Conservation (phyloP, 2,797 vertebrate species). For the Gymnothorax javanicus region DNA sequence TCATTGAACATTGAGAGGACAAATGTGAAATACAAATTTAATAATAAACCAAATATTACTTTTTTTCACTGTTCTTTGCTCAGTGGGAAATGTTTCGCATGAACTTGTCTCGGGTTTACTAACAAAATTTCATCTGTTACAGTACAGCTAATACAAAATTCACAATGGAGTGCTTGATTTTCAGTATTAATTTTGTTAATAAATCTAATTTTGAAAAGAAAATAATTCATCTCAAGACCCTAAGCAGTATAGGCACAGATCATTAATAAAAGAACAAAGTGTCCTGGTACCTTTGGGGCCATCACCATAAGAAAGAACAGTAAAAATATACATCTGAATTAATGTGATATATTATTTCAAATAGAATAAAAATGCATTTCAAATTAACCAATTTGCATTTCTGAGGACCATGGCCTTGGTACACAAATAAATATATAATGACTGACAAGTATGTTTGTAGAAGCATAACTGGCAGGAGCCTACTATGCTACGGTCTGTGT, state of each 20-base stretch:
- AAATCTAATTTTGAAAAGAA: constrained; percentile 60
- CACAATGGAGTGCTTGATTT: constrained; percentile 55
- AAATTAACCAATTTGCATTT: constrained; percentile 75
- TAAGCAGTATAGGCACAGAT: constrained; percentile 66
- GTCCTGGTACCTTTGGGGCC: constrained; percentile 68
- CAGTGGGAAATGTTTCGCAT: not conserved
- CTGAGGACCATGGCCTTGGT: constrained; percentile 58
- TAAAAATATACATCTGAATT: constrained; percentile 63
- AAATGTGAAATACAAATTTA: not conserved
- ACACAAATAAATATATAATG: not conserved
- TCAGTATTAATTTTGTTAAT: constrained; percentile 66
- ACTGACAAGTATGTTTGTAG: constrained; percentile 37
- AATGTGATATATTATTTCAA: constrained; percentile 63
- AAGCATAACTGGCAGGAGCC: constrained; percentile 40
- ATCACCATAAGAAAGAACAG: constrained; percentile 53
- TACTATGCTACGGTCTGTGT: too few relatives aligned
- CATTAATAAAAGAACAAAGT: constrained; percentile 79
- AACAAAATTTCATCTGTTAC: not conserved
- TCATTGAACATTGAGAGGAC: not conserved
- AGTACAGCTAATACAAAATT: constrained; percentile 62
- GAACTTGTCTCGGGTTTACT: not conserved
- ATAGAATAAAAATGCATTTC: constrained; percentile 67
- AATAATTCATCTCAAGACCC: constrained; percentile 67
- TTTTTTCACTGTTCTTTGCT: too few relatives aligned
- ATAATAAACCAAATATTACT: not conserved